phyloP scores from a whole-genome alignment of 2,113 vertebrate genomes.

The Protobothrops mucrosquamatus region DNA sequence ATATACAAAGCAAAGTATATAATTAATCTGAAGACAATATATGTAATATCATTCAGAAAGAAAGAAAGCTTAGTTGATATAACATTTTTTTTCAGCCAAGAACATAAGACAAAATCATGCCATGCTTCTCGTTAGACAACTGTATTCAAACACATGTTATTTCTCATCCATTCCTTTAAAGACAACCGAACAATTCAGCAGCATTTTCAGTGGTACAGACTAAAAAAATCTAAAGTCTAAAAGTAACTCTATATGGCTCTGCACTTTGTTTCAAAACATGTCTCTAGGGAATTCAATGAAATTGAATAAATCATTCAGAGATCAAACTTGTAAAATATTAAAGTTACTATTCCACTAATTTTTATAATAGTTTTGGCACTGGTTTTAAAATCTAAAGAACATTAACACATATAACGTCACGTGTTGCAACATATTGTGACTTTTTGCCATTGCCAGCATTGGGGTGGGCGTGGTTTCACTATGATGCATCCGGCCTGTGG shows the following conservation, averaged over 20 bases:
- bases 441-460: too few species aligned
- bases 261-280: background rate
- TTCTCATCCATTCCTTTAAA: background rate
- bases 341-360: background rate
- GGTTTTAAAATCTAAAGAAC: background rate
- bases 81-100: background rate
- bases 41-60: background rate
- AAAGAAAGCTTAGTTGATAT: background rate
- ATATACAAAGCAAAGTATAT: background rate
- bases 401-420: background rate
- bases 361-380: background rate
- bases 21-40: conserved; percentile 10
- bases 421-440: too few species aligned
- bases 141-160: background rate
- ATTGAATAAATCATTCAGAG: background rate
- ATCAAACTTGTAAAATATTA: background rate
- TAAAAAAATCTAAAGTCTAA: background rate
- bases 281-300: background rate
- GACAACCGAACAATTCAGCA: background rate
- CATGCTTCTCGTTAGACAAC: conserved; percentile 16
- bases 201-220: background rate
- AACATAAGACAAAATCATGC: background rate
- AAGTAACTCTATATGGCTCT: background rate
- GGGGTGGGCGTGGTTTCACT: too few species aligned
- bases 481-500: too few species aligned